Conservation (phyloP, 2,113 vertebrate species). For the Gnathonemus longibarbis region DNA sequence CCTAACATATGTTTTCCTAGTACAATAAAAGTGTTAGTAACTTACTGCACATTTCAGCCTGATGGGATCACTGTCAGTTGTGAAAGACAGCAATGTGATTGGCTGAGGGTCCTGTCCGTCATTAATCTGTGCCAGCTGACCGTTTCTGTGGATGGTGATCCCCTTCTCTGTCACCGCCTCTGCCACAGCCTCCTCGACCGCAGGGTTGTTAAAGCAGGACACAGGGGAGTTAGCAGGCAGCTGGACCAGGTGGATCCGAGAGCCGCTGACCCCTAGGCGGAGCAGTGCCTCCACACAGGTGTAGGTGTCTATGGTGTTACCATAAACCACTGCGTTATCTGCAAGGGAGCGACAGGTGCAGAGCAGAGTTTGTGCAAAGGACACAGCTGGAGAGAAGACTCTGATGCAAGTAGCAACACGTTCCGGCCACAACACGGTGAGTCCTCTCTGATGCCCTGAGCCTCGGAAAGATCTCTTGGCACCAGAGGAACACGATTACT, state of each 20-base stretch:
- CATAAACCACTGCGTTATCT: conserved; percentile 81
- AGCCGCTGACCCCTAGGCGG: conserved; percentile 61
- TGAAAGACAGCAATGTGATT: conserved; percentile 67
- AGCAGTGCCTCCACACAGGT: conserved; percentile 66
- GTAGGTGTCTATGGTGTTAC: conserved; percentile 72
- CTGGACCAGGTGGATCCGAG: conserved; percentile 67
- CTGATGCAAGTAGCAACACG: background rate
- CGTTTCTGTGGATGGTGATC: conserved; percentile 54
- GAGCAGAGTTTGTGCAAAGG: conserved; percentile 42
- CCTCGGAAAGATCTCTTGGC: conserved; percentile 63
- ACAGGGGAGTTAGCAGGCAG: conserved; percentile 35
- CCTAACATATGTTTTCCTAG: background rate
- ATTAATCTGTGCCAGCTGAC: conserved; percentile 69
- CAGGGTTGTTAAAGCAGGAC: conserved; percentile 54
- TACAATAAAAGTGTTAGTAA: conserved; percentile 22
- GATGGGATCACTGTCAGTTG: conserved; percentile 47
- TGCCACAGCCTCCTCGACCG: conserved; percentile 47
- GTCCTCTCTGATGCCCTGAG: conserved; percentile 57
- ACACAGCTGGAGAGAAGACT: conserved; percentile 48
- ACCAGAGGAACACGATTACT: conserved; percentile 49
- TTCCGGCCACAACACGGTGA: background rate
- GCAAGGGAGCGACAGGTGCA: conserved; percentile 30
- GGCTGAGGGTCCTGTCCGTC: conserved; percentile 45
- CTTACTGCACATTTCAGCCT: conserved; percentile 72
- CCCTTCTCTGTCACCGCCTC: conserved; percentile 40